phyloP scores from a whole-genome alignment of 2,797 vertebrate genomes.

The Scleropages formosus region DNA sequence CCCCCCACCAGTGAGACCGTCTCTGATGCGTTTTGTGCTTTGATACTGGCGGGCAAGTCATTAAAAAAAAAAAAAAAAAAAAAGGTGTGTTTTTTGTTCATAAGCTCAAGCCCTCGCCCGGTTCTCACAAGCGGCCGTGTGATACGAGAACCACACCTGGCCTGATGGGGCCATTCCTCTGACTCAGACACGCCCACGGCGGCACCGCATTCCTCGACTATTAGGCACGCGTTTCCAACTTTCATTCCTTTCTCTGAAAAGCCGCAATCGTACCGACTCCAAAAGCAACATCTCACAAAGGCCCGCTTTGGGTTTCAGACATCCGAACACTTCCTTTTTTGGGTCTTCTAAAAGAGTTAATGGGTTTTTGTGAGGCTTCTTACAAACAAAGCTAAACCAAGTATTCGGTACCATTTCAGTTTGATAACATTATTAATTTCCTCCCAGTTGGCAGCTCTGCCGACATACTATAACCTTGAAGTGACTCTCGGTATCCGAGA shows the following conservation, averaged over 20 bases:
- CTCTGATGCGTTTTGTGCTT: neutral
- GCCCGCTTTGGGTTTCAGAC: neutral
- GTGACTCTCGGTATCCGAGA: neutral
- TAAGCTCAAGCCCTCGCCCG: neutral
- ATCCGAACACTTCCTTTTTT: neutral
- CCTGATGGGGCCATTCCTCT: neutral
- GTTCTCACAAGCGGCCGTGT: neutral
- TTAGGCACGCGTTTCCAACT: neutral
- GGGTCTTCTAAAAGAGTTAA: no score
- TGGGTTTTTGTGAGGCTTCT: no score
- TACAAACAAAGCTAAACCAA: no score
- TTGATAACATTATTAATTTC: no score
- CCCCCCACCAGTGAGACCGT: no score
- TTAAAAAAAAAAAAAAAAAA: no score
- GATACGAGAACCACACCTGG: neutral
- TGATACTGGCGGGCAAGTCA: neutral
- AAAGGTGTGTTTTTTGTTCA: neutral
- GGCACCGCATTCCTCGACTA: neutral
- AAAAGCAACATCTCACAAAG: neutral
- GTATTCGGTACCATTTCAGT: no score
- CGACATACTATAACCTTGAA: neutral
- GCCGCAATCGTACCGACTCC: neutral
- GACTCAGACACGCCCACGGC: neutral
- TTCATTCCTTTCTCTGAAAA: neutral
- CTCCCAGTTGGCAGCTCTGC: neutral